Evolutionary conservation across 2,888 invertebrate species (phyloP), one percentile per base, ranked within the genome.

Genomic region (Scaptomyza flava): DNA sequence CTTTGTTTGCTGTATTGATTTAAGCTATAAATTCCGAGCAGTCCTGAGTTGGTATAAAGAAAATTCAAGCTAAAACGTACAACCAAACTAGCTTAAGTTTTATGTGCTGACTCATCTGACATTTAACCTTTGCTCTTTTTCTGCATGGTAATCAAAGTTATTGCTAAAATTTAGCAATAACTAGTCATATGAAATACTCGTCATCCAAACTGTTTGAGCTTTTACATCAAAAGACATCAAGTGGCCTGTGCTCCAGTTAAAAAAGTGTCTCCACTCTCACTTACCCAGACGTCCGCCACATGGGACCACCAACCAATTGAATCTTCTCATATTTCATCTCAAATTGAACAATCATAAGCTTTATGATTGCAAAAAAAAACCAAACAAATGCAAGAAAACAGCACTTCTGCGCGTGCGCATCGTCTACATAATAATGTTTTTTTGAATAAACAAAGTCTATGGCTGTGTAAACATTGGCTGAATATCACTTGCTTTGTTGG

Each of bases 381-480:
- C 42, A 61, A 75, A 57, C 64, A 75, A 42, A 56, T 30, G n/a
- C 11, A 17, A 60, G 34, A 59, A 56, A 51, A 47, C 8, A 46
- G 27, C 53, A 34, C 5, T 9, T 31, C 31, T 50, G 45, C 85
- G 82, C 79, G 74, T 81, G 79, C 79, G 85, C 82, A 58, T 43
- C 57, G 46, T 52, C 54, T 64, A 41, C 17, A 50, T 14, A 53
- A 46, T 54, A 62, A 57, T 45, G 14, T 43, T 43, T 6, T 48
- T 45, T 64, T 31, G 48, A 45, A 30, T 68, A 62, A 63, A 76
- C 57, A 62, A 51, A 45, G 42, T 54, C 59, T 38, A 30, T 8
- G 17, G 23, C 8, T 59, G 53, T 17, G 7, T 53, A 36, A 50
- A 34, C 47, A 34, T 14, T 9, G 27, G n/a, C 20, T 47, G 27